Base-by-base conservation (phyloP, 35 echinoderm and acorn worm species). In the Diadema setosum region DNA sequence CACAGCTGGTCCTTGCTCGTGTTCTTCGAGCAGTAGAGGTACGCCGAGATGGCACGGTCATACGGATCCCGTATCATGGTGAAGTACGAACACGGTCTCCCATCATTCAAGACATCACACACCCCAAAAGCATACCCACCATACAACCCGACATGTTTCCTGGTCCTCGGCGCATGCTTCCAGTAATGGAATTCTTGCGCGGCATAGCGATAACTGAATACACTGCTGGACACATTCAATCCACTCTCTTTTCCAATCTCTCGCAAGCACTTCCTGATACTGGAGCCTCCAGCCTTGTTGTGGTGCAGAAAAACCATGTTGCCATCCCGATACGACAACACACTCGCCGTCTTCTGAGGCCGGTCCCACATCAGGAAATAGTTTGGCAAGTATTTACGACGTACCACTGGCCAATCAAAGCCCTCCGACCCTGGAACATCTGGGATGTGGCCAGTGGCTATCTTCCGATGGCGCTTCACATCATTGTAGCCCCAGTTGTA, bases 121-220 rank as follows among this genome's bases (percentile, higher is more conserved):
- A 94, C 24, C 7, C 96, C 96, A 74, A 99, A 99, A 5, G 93
- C 36, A 92, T 99, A 99, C 4, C 93, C 96, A 26, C 96, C 96
- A 67, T 95, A 92, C 15, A 89, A 92, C n/a, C 84, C 45, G 29
- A 95, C 45, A 74, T 75, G 91, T 5, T 31, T 16, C 31, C 40
- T 70, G 11, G 42, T 70, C 55, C 70, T 81, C 31, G 81, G 76
- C 12, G 60, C 65, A 33, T 87, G 44, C 4, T 49, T 42, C 29
- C 27, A 76, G 35, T 70, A 82, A 8, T 60, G 56, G 65, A 42
- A 59, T 43, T 89, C 88, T 8, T 44, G n/a, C 4, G 81, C 85
- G 21, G 87, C 14, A 30, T 89, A 76, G 46, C 87, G 86, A 24
- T 43, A 45, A 74, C 91, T 93, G 58, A 75, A 75, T 50, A 94